Evolutionary conservation across 2,888 invertebrate species (phyloP), one percentile per base, ranked within the genome.

Genomic region (Agrochola lychnidis): DNA sequence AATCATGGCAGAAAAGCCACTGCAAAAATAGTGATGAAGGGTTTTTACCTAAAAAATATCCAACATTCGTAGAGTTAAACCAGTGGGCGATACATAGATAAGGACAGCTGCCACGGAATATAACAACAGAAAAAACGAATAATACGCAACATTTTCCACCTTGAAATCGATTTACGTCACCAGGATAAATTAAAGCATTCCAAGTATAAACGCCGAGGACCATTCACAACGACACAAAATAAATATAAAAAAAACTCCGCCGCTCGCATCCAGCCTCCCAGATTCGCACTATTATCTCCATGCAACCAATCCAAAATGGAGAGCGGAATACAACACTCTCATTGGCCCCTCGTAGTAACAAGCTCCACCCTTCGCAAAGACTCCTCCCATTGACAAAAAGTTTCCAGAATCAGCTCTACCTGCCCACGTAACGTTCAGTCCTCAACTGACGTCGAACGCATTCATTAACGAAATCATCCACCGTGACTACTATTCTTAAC

Each of bases 241-340:
- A 95, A 95, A 95, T 94, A 95, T 94, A 94, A 94, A 63, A 63
- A 94, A 94, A 91, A 71, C 91, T 91, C 91, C 91, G 89, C 87
- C 80, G 89, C 90, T 88, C 89, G 90, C 91, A 93, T 92, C 94
- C 96, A 96, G 96, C 96, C 96, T 96, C 96, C 94, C 92, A 95
- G 94, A 95, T 96, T 95, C 95, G 96, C 96, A 95, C 93, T 94
- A 94, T 95, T 95, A 96, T 96, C 96, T 96, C 94, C 87, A 82
- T 73, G 73, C 90, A 85, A 87, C 96, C 96, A 96, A 96, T 96
- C 92, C 93, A 88, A 91, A 83, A 90, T 90, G 90, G 89, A 90
- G 89, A 89, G 79, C 79, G n/a, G n/a, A 80, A 77, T 69, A 72
- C 77, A 45, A 66, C 78, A 64, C 42, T 78, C 81, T 86, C 64